Conservation (phyloP, 2,888 invertebrate species). For the Drosophila fungiperda region DNA sequence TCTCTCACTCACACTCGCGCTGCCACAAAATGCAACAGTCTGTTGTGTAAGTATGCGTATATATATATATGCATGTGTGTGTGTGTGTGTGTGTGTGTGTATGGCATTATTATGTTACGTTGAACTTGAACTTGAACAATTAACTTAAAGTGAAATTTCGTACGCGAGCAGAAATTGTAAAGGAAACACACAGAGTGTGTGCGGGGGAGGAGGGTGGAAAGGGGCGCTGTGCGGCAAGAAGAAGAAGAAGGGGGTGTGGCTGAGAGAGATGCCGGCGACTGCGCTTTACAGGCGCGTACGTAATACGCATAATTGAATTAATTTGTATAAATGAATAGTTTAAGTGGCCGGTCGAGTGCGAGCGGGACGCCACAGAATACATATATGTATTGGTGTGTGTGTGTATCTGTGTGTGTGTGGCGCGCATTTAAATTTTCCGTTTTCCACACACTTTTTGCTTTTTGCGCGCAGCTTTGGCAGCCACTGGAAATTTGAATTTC, state of each 20-base stretch:
- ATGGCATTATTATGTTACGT: slow-evolving; percentile 78
- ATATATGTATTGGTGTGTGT: background rate
- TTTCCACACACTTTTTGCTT: slow-evolving; percentile 68
- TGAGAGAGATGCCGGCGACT: slow-evolving; percentile 68
- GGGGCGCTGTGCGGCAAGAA: background rate
- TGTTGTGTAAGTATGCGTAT: slow-evolving; percentile 30
- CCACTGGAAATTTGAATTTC: slow-evolving; percentile 76
- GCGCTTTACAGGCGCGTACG: slow-evolving; percentile 79
- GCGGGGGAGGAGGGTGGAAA: slow-evolving; percentile 2
- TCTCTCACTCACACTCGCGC: slow-evolving; percentile 6
- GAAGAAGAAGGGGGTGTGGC: background rate
- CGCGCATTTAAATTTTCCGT: slow-evolving; percentile 81
- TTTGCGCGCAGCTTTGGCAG: slow-evolving; percentile 42
- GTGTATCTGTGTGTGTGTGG: slow-evolving; percentile 64
- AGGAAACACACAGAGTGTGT: slow-evolving; percentile 22
- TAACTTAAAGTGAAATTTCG: slow-evolving; percentile 83
- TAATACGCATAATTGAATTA: slow-evolving; percentile 84
- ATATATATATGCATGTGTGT: slow-evolving; percentile 15
- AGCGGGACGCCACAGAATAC: slow-evolving; percentile 45
- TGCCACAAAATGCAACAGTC: slow-evolving; percentile 59
- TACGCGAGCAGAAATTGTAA: slow-evolving; percentile 81
- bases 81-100: slow-evolving; percentile 36
- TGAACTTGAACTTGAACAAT: slow-evolving; percentile 83
- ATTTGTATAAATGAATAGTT: slow-evolving; percentile 84
- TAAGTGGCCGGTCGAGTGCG: slow-evolving; percentile 76